Evolutionary conservation across 2,797 vertebrate species (phyloP).

Genomic region (Acridotheres tristis): DNA sequence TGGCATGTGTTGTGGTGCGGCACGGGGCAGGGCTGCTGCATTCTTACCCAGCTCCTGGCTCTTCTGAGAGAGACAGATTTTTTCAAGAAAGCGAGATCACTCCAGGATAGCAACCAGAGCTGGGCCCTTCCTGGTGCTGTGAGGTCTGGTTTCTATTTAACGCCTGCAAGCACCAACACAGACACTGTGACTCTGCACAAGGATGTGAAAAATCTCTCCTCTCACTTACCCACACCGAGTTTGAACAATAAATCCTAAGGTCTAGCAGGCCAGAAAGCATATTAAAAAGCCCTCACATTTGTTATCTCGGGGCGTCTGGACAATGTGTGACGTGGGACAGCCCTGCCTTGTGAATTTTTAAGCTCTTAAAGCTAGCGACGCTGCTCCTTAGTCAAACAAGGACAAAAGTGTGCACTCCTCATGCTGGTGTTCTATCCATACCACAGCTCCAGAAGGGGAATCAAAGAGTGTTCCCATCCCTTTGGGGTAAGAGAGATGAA

Average conservation of each 20-base stretch:
- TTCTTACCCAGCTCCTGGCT: neutral
- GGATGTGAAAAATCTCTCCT: neutral
- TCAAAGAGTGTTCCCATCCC: neutral
- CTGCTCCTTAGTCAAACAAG: neutral
- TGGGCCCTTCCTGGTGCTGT: neutral
- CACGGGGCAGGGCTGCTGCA: neutral
- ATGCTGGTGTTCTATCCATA: neutral
- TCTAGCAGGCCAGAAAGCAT: neutral
- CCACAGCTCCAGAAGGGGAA: neutral
- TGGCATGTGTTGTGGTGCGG: accelerated
- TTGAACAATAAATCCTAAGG: neutral
- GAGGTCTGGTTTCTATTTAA: neutral
- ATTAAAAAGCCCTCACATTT: neutral
- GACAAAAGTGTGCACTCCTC: neutral
- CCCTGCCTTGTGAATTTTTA: neutral
- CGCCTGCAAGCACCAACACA: neutral
- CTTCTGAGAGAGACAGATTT: neutral
- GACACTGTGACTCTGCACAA: accelerated
- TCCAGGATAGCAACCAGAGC: neutral
- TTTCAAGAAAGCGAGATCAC: accelerated
- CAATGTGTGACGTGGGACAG: accelerated
- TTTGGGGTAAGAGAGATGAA: neutral
- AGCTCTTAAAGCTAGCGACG: neutral
- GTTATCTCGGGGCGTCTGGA: neutral
- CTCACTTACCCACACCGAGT: neutral